Evolutionary conservation across 2,888 invertebrate genomes (phyloP), one percentile per base, ranked within the genome.

Genomic region (Epirrita christyi): DNA sequence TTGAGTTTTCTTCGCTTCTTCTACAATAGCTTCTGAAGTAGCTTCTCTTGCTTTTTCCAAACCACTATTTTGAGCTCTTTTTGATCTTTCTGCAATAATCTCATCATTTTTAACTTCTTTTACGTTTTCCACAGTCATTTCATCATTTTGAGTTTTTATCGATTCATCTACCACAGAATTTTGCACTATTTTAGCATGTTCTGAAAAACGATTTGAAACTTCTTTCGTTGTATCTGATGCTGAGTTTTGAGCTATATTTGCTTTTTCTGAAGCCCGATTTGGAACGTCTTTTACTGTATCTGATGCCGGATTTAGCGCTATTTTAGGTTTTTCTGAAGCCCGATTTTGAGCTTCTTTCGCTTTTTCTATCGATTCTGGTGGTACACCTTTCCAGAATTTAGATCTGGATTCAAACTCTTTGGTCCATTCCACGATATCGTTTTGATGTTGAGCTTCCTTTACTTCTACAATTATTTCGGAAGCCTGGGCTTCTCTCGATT

Each of bases 301-400:
- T 4, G 11, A 37, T 6, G 37, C 11, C 4, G n/a, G 4, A 37
- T 11, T n/a, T 37, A 1, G n/a, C 11, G 11, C 37, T 11, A 13
- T 37, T 11, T 37, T 37, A 11, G 37, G 11, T 11, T n/a, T 37
- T 37, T 45, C 15, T 8, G 34, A 7, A 13, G 10, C 27, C n/a
- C 6, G 7, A 38, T 38, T 44, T 11, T 52, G 29, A n/a, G 11
- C 14, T 6, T 6, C 11, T 37, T 37, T 37, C n/a, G 37, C 37
- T 37, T 29, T 51, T 5, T 11, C 27, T 0, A 38, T 32, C 0
- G 9, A 34, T 13, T 40, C 52, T 13, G 15, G 21, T 9, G 45
- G 47, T n/a, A 42, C 42, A 3, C 47, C 27, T 37, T 55, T 55
- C 54, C 54, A 55, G 32, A 48, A 55, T 29, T 48, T 47, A 11